A percentile compares a stretch with the other conserved stretches of the same genome.
These are phyloP conservation scores for Hypotaenidia okinawae DNA, from an alignment of 2,797 vertebrate genomes.

Conservation along the genomic window DNA sequence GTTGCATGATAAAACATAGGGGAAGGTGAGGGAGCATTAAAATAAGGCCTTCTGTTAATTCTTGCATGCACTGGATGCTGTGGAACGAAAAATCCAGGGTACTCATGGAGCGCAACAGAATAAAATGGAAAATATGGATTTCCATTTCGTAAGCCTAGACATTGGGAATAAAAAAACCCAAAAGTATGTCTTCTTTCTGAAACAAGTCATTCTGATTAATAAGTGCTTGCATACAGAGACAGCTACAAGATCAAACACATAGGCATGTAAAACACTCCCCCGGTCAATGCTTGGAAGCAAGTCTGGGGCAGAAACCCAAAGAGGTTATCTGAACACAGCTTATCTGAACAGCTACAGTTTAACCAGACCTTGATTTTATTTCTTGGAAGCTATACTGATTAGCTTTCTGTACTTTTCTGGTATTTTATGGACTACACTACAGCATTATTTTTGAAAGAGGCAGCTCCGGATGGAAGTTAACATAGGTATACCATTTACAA, in stretches of 20 bases:
- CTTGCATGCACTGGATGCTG: conserved; percentile 67
- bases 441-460: not conserved
- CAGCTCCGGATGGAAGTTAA: not conserved
- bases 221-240: not conserved
- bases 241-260: not conserved
- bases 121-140: conserved; percentile 66
- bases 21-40: conserved; percentile 66
- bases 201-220: not conserved
- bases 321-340: not conserved
- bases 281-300: not conserved
- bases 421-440: not conserved
- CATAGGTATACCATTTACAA: not conserved
- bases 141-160: conserved; percentile 66
- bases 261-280: not conserved
- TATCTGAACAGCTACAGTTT: not conserved
- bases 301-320: not conserved
- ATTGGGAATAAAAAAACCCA: not conserved
- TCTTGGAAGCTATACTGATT: not conserved
- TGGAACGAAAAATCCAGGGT: conserved; percentile 65
- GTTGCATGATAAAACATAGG: conserved; percentile 72
- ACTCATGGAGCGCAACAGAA: conserved; percentile 58
- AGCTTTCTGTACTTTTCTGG: not conserved
- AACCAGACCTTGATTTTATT: not conserved
- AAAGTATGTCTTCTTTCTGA: not conserved
- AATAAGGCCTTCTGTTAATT: conserved; percentile 73